Evolutionary conservation across 2,888 invertebrate species (phyloP).

Genomic region (Diarsia brunnea): DNA sequence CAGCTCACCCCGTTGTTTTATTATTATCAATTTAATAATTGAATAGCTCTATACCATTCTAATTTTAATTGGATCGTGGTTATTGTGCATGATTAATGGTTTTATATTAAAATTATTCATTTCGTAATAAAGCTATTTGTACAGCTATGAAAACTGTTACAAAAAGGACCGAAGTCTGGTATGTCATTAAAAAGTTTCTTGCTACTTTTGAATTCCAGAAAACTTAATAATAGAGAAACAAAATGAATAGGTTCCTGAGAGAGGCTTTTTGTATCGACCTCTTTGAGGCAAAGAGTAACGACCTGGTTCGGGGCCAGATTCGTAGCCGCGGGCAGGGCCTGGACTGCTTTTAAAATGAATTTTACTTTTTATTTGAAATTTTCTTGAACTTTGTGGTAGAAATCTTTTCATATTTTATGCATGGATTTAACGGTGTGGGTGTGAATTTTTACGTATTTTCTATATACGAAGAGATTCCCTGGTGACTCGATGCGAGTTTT

Average conservation of each 20-base stretch:
- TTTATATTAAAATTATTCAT: slow-evolving; percentile 40
- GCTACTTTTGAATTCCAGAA: slow-evolving; percentile 62
- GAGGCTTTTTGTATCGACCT: slow-evolving; percentile 72
- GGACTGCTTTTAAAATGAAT: slow-evolving; percentile 65
- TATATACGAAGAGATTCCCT: slow-evolving; percentile 26
- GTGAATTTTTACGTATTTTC: slow-evolving; percentile 48
- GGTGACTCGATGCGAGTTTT: slow-evolving; percentile 16
- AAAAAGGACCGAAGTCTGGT: slow-evolving; percentile 44
- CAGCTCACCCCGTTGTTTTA: slow-evolving; percentile 29
- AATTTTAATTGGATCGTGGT: slow-evolving; percentile 51
- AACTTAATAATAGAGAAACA: slow-evolving; percentile 75
- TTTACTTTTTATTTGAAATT: slow-evolving; percentile 62
- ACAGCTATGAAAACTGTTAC: slow-evolving; percentile 27
- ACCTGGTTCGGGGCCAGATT: slow-evolving; percentile 72
- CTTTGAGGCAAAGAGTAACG: slow-evolving; percentile 71
- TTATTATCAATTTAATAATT: slow-evolving; percentile 41
- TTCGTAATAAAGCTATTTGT: slow-evolving; percentile 25
- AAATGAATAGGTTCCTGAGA: slow-evolving; percentile 73
- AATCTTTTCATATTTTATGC: slow-evolving; percentile 59
- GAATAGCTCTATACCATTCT: slow-evolving; percentile 35
- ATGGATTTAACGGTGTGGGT: slow-evolving; percentile 43
- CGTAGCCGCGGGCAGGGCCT: slow-evolving; percentile 62
- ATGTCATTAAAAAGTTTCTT: slow-evolving; percentile 67
- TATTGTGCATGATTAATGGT: slow-evolving; percentile 51
- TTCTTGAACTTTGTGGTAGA: slow-evolving; percentile 56